Conservation (phyloP, 2,797 vertebrate species). For the Melanotaenia parkinsoni region DNA sequence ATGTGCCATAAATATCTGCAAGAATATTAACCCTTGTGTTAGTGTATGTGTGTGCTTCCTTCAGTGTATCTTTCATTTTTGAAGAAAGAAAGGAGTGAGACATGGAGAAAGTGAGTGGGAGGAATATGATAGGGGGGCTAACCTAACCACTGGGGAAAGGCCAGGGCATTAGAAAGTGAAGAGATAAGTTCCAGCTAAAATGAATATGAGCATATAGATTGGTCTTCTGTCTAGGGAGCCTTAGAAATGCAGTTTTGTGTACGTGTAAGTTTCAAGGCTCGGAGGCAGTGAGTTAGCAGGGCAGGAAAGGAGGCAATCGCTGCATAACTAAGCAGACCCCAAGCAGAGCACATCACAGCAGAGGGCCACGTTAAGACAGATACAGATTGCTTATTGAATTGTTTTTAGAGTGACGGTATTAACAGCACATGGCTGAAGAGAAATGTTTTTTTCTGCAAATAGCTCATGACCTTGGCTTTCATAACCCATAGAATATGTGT, state of each 20-base stretch:
- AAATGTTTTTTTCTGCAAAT: constrained; percentile 27
- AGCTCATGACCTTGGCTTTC: constrained; percentile 3
- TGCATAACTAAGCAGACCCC: constrained; percentile 77
- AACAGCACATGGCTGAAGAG: constrained; percentile 43
- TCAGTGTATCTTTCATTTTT: constrained; percentile 56
- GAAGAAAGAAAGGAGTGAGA: constrained; percentile 31
- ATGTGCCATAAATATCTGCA: constrained; percentile 19
- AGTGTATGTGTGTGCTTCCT: constrained; percentile 27
- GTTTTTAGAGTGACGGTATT: constrained; percentile 70
- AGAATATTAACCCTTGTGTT: constrained; percentile 40
- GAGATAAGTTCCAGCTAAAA: constrained; percentile 78
- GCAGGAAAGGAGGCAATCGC: constrained; percentile 72
- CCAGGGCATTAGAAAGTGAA: constrained; percentile 76
- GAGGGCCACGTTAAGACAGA: constrained; percentile 65
- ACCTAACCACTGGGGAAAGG: constrained; percentile 71
- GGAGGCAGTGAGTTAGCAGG: constrained; percentile 54
- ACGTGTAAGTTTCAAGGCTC: constrained; percentile 39
- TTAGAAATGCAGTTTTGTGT: constrained; percentile 70
- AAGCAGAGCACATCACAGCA: constrained; percentile 65
- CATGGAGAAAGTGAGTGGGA: constrained; percentile 55
- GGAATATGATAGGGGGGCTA: constrained; percentile 60
- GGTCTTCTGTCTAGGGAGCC: constrained; percentile 72
- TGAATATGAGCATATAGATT: constrained; percentile 80
- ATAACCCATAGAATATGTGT: not conserved
- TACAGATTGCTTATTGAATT: constrained; percentile 74